phyloP scores from a whole-genome alignment of 2,113 vertebrate genomes.

The Puffinus mauretanicus region DNA sequence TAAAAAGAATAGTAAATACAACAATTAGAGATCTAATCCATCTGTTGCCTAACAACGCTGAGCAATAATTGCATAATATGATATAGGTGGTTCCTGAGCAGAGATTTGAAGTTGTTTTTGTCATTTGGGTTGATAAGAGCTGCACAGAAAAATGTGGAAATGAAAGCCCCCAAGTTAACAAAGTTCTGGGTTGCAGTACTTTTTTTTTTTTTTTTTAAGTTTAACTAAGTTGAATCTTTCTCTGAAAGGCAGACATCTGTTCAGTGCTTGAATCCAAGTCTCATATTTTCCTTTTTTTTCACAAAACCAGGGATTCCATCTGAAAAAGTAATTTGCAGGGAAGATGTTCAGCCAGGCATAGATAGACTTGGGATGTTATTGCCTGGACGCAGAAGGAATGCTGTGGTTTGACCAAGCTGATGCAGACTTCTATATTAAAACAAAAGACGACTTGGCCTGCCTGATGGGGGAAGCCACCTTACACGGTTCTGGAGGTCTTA shows the following conservation, averaged over 20 bases:
- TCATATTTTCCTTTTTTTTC: constrained; percentile 29
- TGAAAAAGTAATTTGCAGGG: neutral
- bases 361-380: neutral
- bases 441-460: neutral
- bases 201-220: neutral
- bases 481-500: neutral
- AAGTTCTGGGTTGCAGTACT: neutral
- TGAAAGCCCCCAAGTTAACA: neutral
- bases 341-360: neutral
- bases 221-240: neutral
- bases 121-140: neutral
- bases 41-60: neutral
- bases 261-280: constrained; percentile 4
- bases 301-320: neutral
- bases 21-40: neutral
- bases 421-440: neutral
- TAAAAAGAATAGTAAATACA: neutral
- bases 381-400: neutral
- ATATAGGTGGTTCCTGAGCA: neutral
- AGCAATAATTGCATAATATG: neutral
- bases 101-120: neutral
- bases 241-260: neutral
- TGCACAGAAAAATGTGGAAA: neutral
- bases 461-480: neutral
- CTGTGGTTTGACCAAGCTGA: neutral